Percentiles rank a stretch among this genome's conserved stretches.
Conservation (phyloP, 2,888 invertebrate genomes). For the Eristalinus aeneus region DNA sequence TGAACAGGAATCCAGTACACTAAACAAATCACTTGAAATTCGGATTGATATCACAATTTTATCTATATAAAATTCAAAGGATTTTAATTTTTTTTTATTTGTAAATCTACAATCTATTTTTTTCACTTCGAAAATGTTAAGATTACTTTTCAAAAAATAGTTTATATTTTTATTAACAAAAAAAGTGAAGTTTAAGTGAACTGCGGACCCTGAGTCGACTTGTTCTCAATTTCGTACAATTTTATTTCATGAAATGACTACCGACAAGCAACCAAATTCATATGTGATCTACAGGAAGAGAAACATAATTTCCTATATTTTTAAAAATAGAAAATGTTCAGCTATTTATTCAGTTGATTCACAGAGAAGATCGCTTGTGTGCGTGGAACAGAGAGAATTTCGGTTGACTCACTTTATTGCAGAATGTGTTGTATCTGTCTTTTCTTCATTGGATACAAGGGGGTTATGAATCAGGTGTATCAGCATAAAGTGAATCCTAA, state of each 20-base stretch:
- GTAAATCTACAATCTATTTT: neutral
- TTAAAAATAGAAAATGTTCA: conserved; percentile 65
- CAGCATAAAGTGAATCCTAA: neutral
- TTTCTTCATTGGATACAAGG: conserved; percentile 7
- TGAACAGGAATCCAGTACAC: no score
- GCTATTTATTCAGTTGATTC: conserved; percentile 56
- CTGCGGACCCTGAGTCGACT: neutral
- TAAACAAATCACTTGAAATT: neutral
- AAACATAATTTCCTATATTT: conserved; percentile 60
- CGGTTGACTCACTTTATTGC: conserved; percentile 25
- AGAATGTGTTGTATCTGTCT: conserved; percentile 21
- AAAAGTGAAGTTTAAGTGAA: neutral
- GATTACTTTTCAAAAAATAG: neutral
- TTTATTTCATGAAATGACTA: conserved; percentile 50
- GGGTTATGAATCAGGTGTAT: conserved; percentile 30
- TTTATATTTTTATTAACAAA: neutral
- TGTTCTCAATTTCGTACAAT: conserved; percentile 15
- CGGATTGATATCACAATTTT: neutral
- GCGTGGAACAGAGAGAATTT: conserved; percentile 37
- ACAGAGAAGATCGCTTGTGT: conserved; percentile 20
- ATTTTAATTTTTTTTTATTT: neutral
- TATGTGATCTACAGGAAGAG: conserved; percentile 59
- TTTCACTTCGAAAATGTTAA: no score
- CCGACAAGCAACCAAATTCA: conserved; percentile 45
- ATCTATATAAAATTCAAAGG: neutral